A percentile compares a stretch with the other conserved stretches of the same genome.
Conservation (phyloP, 2,797 vertebrate genomes). For the Carcharodon carcharias region DNA sequence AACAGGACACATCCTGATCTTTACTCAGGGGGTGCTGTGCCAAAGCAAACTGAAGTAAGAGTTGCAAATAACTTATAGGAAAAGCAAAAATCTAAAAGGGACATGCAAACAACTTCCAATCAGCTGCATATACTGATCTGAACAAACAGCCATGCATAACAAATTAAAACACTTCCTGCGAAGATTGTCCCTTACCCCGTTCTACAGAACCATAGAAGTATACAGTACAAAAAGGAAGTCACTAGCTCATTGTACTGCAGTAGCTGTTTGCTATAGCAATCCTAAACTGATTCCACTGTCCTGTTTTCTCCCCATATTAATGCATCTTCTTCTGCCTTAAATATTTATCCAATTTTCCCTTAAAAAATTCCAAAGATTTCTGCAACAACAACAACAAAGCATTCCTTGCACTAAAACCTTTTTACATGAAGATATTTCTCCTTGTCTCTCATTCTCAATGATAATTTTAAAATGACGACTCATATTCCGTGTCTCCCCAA, state of each 20-base stretch:
- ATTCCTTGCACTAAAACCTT: neutral
- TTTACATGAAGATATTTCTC: neutral
- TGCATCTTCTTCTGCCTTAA: neutral
- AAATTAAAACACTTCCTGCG: neutral
- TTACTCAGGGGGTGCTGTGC: neutral
- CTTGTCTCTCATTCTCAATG: neutral
- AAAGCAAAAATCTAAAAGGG: neutral
- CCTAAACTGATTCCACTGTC: neutral
- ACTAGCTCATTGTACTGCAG: neutral
- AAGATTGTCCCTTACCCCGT: neutral
- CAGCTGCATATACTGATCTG: neutral
- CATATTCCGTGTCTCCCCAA: neutral
- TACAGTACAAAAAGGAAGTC: neutral
- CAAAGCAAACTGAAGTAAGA: neutral
- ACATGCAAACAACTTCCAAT: neutral
- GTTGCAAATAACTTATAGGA: neutral
- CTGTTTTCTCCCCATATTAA: neutral
- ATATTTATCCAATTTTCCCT: neutral
- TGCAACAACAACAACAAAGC: neutral
- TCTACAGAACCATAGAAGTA: neutral
- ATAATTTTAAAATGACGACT: neutral
- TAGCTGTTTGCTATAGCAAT: neutral
- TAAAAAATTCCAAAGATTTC: neutral
- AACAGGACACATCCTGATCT: neutral
- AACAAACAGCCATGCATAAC: neutral